Evolutionary conservation across 2,113 vertebrate species (phyloP).

Genomic region (Meles meles): DNA sequence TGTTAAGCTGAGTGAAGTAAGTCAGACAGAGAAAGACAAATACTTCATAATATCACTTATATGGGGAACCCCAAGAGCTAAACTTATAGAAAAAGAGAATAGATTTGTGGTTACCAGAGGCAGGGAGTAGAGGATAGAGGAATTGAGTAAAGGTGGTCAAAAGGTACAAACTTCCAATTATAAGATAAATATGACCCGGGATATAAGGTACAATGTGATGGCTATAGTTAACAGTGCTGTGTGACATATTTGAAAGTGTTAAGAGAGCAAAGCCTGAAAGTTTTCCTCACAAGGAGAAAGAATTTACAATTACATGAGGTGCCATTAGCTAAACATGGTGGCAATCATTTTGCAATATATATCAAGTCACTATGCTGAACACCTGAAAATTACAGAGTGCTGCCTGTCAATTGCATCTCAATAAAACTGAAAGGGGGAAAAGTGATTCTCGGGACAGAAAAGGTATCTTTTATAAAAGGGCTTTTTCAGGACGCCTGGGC

Average conservation of each 20-base stretch:
- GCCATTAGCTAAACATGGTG: not conserved
- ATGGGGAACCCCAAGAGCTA: not conserved
- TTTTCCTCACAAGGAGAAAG: not conserved
- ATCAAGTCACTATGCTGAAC: not conserved
- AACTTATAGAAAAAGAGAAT: not conserved
- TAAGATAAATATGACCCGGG: not conserved
- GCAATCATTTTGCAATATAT: not conserved
- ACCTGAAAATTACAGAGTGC: not conserved
- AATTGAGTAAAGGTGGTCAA: not conserved
- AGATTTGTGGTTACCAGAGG: not conserved
- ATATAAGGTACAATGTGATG: not conserved
- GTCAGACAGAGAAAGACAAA: not conserved
- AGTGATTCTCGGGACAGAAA: not conserved
- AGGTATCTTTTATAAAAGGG: not conserved
- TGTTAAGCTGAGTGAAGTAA: not conserved
- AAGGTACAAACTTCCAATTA: not conserved
- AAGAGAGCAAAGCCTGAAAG: not conserved
- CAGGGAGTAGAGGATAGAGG: rapidly evolving
- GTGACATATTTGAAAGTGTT: not conserved
- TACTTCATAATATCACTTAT: not conserved
- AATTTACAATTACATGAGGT: not conserved
- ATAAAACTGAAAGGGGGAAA: not conserved
- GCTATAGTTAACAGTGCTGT: not conserved
- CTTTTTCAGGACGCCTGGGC: not conserved
- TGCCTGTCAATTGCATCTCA: not conserved